Evolutionary conservation across 2,113 vertebrate species (phyloP).

Genomic region (Carettochelys insculpta): DNA sequence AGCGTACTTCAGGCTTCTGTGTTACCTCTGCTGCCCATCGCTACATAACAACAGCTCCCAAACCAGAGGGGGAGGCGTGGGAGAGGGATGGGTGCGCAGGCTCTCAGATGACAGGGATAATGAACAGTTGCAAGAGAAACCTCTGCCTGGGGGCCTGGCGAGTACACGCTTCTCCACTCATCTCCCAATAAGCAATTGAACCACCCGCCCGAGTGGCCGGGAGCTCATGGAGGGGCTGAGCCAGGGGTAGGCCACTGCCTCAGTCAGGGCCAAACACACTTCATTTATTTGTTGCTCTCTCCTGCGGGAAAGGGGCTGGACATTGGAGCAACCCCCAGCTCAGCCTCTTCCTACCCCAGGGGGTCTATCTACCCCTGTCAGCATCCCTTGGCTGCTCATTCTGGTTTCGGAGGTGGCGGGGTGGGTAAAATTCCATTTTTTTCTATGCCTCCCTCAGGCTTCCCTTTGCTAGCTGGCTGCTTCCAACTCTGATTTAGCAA

Average conservation of each 20-base stretch:
- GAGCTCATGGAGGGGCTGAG: not conserved
- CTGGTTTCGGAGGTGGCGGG: not conserved
- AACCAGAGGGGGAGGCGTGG: not conserved
- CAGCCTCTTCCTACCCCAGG: not conserved
- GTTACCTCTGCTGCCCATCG: not conserved
- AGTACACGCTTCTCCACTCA: not conserved
- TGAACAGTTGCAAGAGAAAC: not conserved
- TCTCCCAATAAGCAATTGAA: not conserved
- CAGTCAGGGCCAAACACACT: not conserved
- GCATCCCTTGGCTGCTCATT: not conserved
- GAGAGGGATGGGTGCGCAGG: too few species aligned
- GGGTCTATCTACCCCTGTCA: not conserved
- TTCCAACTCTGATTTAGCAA: not conserved
- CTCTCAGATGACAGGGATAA: not conserved
- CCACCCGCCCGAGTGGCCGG: not conserved
- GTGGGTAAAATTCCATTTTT: not conserved
- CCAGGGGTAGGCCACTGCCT: not conserved
- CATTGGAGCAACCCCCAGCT: too few species aligned
- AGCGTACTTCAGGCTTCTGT: not conserved
- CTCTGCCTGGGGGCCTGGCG: not conserved
- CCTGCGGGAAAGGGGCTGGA: not conserved
- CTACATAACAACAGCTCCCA: not conserved
- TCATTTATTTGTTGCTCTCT: not conserved
- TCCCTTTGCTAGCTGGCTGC: not conserved
- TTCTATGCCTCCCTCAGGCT: not conserved